Evolutionary conservation across 2,113 vertebrate species (phyloP).

Genomic region (Rhinopithecus roxellana): DNA sequence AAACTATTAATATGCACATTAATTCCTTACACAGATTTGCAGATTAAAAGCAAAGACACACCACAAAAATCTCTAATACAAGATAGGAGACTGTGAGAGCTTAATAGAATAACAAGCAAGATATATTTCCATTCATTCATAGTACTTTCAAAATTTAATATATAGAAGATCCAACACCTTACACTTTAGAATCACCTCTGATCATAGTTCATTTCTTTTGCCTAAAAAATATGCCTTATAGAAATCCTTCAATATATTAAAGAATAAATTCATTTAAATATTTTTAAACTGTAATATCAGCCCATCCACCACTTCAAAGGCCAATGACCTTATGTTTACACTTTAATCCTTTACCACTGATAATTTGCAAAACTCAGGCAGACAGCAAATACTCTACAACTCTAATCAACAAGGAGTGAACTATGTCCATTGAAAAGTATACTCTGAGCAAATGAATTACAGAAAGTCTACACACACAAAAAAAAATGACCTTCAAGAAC

Average conservation of each 20-base stretch:
- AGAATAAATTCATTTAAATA: constrained; percentile 3
- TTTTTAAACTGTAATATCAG: constrained; percentile 36
- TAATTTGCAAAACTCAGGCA: constrained; percentile 62
- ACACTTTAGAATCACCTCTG: neutral
- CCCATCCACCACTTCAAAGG: constrained; percentile 5
- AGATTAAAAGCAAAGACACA: constrained; percentile 10
- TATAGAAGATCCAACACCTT: neutral
- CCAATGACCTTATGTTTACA: constrained; percentile 48
- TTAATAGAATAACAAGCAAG: neutral
- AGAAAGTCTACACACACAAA: constrained; percentile 68
- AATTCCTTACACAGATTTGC: neutral
- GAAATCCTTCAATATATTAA: constrained; percentile 1
- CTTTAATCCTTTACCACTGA: constrained; percentile 63
- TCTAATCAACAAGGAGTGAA: constrained; percentile 72
- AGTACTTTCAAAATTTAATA: constrained; percentile 17
- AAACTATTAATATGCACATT: neutral
- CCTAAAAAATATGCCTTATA: neutral
- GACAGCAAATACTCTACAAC: constrained; percentile 63
- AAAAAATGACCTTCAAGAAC: constrained; percentile 36
- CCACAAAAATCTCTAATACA: neutral
- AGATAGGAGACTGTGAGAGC: neutral
- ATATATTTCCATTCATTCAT: neutral
- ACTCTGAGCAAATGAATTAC: constrained; percentile 80
- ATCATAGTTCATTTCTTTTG: neutral
- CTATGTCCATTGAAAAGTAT: constrained; percentile 78